A percentile compares a stretch with the other conserved stretches of the same genome.
Conservation (phyloP, 1,140 invertebrate genomes). For the Laodelphax striatellus region DNA sequence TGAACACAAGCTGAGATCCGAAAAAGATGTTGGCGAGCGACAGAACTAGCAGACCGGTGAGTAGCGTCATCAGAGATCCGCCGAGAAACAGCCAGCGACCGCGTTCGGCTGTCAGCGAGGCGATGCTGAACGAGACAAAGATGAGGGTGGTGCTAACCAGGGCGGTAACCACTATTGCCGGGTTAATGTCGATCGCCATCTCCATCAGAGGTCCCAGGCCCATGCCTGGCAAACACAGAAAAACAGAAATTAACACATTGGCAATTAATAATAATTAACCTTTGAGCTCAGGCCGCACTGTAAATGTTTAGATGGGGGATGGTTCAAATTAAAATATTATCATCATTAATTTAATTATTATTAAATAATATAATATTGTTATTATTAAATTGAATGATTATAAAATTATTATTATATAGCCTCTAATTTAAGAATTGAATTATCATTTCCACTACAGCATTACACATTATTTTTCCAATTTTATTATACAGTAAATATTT, state of each 20-base stretch:
- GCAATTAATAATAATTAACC: no score
- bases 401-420: no score
- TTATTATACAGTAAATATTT: no score
- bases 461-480: no score
- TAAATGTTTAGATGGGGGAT: no score
- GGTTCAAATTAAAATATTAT: no score
- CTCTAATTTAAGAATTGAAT: no score
- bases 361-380: no score
- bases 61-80: conserved; percentile 65
- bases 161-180: conserved; percentile 78
- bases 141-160: conserved; percentile 74
- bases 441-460: no score
- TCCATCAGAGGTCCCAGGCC: conserved; percentile 71
- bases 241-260: conserved; percentile 22
- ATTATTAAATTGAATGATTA: no score
- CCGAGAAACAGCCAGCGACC: conserved; percentile 80
- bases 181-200: conserved; percentile 62
- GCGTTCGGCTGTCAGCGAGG: conserved; percentile 69
- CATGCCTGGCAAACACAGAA: conserved; percentile 50
- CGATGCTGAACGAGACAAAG: conserved; percentile 82
- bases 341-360: no score
- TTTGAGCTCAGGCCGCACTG: no score
- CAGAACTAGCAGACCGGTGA: conserved; percentile 66
- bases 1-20: conserved; percentile 67
- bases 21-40: conserved; percentile 78